phyloP scores from a whole-genome alignment of 2,113 vertebrate species.

The Gavialis gangeticus region DNA sequence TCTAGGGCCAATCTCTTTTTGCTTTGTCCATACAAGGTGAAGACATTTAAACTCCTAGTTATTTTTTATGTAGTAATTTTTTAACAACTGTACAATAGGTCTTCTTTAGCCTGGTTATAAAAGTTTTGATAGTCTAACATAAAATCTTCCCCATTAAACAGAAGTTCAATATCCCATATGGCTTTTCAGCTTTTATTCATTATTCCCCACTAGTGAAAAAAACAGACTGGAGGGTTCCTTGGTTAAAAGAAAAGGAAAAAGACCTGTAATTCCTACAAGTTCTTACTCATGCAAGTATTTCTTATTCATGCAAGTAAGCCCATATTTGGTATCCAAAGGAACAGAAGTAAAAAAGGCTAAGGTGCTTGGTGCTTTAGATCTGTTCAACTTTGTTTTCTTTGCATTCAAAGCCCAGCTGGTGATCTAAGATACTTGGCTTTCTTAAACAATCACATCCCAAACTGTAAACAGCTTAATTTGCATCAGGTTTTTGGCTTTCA shows the following conservation, averaged over 20 bases:
- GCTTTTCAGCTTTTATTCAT: slow-evolving; percentile 42
- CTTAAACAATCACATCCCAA: background rate
- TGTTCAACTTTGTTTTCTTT: slow-evolving; percentile 13
- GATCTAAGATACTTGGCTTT: slow-evolving; percentile 4
- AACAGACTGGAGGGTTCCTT: slow-evolving; percentile 13
- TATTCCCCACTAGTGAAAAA: slow-evolving; percentile 49
- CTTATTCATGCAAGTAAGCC: slow-evolving; percentile 20
- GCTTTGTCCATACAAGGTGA: background rate
- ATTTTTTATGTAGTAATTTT: background rate
- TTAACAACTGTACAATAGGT: background rate
- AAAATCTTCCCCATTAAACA: slow-evolving; percentile 39
- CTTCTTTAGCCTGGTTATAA: slow-evolving; percentile 13
- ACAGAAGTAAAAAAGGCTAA: background rate
- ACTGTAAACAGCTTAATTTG: slow-evolving; percentile 41
- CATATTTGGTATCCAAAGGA: slow-evolving; percentile 10
- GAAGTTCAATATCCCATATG: slow-evolving; percentile 39
- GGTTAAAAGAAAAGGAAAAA: background rate
- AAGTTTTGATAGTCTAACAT: slow-evolving; percentile 45
- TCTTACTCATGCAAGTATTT: slow-evolving; percentile 24
- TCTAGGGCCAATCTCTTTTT: background rate
- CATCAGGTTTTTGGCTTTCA: slow-evolving; percentile 47
- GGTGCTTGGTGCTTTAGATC: background rate
- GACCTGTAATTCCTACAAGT: slow-evolving; percentile 48
- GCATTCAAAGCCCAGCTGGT: background rate
- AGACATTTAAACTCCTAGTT: slow-evolving; percentile 7